Evolutionary conservation across 2,113 vertebrate species (phyloP).

Genomic region (Thinocorus orbignyianus): DNA sequence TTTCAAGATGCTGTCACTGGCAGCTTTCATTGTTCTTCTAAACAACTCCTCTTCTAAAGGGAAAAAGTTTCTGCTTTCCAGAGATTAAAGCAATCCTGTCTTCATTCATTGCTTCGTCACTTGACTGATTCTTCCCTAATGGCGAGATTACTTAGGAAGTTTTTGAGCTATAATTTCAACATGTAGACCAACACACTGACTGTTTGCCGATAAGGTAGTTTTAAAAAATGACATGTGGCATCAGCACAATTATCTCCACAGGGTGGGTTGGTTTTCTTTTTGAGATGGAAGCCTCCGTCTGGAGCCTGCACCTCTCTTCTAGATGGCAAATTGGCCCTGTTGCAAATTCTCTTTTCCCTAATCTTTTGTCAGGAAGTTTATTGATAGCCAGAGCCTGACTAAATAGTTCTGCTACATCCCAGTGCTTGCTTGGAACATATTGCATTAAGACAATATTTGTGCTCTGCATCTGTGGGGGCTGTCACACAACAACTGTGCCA

Average conservation of each 20-base stretch:
- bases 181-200: not conserved
- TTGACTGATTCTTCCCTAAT: conserved; percentile 63
- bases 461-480: not conserved
- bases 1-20: conserved; percentile 56
- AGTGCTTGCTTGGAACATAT: not conserved
- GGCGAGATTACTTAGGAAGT: conserved; percentile 31
- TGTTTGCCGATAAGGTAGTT: not conserved
- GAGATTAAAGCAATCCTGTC: conserved; percentile 59
- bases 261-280: not conserved
- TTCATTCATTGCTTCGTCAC: conserved; percentile 40
- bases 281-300: not conserved
- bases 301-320: not conserved
- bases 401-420: not conserved
- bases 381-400: not conserved
- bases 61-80: conserved; percentile 49
- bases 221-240: not conserved
- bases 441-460: not conserved
- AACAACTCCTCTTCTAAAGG: conserved; percentile 51
- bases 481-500: not conserved
- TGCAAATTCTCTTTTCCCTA: not conserved
- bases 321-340: not conserved
- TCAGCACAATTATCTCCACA: conserved; percentile 1
- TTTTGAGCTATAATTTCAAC: conserved; percentile 33
- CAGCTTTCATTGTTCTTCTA: conserved; percentile 58
- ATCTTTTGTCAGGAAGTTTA: conserved; percentile 14